These are phyloP conservation scores for Glyphotaelius pellucidus DNA, from an alignment of 2,888 invertebrate genomes.

Conservation along the genomic window DNA sequence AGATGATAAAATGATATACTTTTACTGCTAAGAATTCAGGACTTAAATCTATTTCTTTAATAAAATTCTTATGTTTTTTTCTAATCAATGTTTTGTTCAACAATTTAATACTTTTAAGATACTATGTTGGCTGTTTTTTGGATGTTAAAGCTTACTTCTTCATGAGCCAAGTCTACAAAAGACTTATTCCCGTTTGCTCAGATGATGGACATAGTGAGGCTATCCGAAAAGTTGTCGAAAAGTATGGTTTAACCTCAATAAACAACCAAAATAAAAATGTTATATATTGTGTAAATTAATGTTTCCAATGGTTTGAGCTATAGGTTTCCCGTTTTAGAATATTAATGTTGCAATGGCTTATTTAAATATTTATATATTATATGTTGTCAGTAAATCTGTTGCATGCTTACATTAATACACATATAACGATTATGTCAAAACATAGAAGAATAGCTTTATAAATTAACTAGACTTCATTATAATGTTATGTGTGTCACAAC, in stretches of 20 bases:
- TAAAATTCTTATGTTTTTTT: neutral
- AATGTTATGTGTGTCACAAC: neutral
- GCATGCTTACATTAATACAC: conserved; percentile 46
- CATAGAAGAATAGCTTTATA: conserved; percentile 35
- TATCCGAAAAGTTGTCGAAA: neutral
- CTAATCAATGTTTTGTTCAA: neutral
- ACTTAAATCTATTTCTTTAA: neutral
- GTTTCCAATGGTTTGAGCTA: conserved; percentile 59
- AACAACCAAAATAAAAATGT: conserved; percentile 8
- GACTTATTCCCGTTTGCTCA: too few relatives aligned
- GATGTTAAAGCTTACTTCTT: neutral
- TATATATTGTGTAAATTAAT: conserved; percentile 38
- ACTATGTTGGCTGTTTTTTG: neutral
- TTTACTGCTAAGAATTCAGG: neutral
- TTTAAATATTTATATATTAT: conserved; percentile 28
- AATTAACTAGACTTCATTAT: neutral
- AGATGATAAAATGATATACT: neutral
- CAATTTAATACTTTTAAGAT: neutral
- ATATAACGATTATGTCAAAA: neutral
- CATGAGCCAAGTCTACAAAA: too few relatives aligned
- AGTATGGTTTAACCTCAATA: neutral
- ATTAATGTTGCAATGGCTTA: conserved; percentile 52
- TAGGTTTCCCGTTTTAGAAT: conserved; percentile 40
- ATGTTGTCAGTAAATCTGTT: conserved; percentile 53
- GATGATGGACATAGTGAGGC: too few relatives aligned